Base-by-base conservation (phyloP, 2,797 vertebrate species). In the Pseudochaenichthys georgianus region DNA sequence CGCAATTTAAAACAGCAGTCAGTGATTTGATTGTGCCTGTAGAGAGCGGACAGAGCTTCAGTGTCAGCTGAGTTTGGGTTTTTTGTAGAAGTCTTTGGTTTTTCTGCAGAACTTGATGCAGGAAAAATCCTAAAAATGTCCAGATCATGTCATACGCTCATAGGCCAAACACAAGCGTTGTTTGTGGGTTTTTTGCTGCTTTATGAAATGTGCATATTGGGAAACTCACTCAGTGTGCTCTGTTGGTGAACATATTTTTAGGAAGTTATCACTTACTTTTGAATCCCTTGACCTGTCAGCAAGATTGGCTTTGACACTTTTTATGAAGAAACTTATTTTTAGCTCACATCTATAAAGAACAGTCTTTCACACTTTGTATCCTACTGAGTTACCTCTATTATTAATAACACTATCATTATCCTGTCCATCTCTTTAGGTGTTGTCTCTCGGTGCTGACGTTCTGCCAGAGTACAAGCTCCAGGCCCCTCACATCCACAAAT, bases 401-500 rank as follows among this genome's bases (percentile, higher is more conserved):
- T 42, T 50, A 23, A 28, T 16, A 50, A 12, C 21, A 2, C 53
- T 42, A 34, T 63, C 10, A 15, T 45, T 12, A 0, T 70, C 59
- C 50, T 57, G 0, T 67, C 4, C 17, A 0, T 28, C 51, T 47
- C 6, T 71, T 46, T 84, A 99, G 98, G 98, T 99, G 67, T 93
- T 99, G 89, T 99, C 98, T 38, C 94, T 99, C 41, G 97, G 98
- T 0, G 98, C 98, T 0, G 98, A 99, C 0, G 98, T 99, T 59
- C 96, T 99, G 28, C 98, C 98, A 0, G 98, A 99, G 89, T 99
- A 99, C 90, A 98, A 99, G 86, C 96, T 99, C 64, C 98, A 99
- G 92, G 96, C 96, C 0, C 98, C 98, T 0, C 97, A 97, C 50
- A 97, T 99, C 91, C 98, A 99, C 93, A 96, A 95, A 73, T 98